Base-by-base conservation (phyloP, 1,140 invertebrate species). In the Helicoverpa armigera region DNA sequence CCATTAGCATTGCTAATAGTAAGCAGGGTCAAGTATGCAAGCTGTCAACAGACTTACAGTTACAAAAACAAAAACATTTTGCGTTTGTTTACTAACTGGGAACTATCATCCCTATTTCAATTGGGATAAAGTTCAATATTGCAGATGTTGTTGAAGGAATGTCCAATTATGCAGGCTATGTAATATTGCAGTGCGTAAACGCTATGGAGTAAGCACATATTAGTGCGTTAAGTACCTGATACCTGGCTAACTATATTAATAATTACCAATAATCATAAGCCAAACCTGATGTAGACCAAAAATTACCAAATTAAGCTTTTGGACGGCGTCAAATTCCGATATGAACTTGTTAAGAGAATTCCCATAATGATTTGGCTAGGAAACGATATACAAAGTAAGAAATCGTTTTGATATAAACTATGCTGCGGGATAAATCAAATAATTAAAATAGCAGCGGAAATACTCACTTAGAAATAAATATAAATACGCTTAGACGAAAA, bases 41-140 rank as follows among this genome's bases (percentile, higher is more conserved):
- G 48, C 14, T 77, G 48, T 48, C 61, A 43, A 43, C 35, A 43
- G 35, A 43, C 54, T 54, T 35, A 65, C 75, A 77, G 61, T 77
- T 77, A 77, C 60, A 54, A 77, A 63, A 77, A 77, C 60, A 53
- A 67, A 53, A 65, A 77, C 48, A 67, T 18, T 53, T 63, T 65
- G 35, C 58, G 56, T 35, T 13, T 54, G 69, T 53, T 54, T 54
- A 29, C 23, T n/a, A 65, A 12, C 18, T 18, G 14, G 9, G 18
- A 31, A 16, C 13, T 16, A n/a, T 9, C 14, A 43, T 18, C 51
- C 35, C 2, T 63, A 76, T 51, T 29, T 16, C 43, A 14, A 76
- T 51, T 12, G 12, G 10, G 2, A 23, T 76, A 76, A 60, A 29
- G 58, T 76, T 76, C 12, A 50, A 76, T 51, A 50, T 63, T 18